Conservation (phyloP, 2,113 vertebrate species). For the Hippocampus comes region DNA sequence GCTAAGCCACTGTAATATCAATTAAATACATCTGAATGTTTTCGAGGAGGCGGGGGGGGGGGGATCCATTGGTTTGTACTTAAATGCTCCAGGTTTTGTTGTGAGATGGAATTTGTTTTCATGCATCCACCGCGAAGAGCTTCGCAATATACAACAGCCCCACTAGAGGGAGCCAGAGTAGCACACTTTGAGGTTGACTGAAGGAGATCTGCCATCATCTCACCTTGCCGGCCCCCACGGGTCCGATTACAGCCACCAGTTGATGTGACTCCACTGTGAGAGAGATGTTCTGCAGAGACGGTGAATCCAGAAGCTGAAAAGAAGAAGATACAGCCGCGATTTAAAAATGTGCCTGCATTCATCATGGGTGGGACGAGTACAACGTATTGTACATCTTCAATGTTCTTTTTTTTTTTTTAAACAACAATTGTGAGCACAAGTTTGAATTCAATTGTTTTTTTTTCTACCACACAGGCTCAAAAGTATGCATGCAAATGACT, state of each 20-base stretch:
- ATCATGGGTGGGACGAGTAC: neutral
- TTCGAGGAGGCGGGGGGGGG: no score
- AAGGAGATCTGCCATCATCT: neutral
- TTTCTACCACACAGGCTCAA: no score
- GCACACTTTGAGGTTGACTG: neutral
- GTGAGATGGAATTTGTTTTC: neutral
- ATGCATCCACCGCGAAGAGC: neutral
- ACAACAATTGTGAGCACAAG: neutral
- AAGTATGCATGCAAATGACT: no score
- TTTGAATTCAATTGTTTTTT: neutral
- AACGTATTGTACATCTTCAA: no score
- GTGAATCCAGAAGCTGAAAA: slow-evolving; percentile 74
- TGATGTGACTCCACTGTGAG: slow-evolving; percentile 77
- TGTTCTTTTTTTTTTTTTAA: neutral
- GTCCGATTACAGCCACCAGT: slow-evolving; percentile 83
- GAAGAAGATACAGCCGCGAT: neutral
- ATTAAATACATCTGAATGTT: no score
- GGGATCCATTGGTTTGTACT: no score
- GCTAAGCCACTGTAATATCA: no score
- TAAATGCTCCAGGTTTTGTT: neutral
- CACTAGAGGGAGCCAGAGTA: neutral
- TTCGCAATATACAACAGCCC: neutral
- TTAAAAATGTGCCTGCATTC: neutral
- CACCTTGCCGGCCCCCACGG: slow-evolving; percentile 90
- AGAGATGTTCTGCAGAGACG: slow-evolving; percentile 78